Conservation (phyloP, 2,797 vertebrate genomes). For the Threskiornis aethiopicus region DNA sequence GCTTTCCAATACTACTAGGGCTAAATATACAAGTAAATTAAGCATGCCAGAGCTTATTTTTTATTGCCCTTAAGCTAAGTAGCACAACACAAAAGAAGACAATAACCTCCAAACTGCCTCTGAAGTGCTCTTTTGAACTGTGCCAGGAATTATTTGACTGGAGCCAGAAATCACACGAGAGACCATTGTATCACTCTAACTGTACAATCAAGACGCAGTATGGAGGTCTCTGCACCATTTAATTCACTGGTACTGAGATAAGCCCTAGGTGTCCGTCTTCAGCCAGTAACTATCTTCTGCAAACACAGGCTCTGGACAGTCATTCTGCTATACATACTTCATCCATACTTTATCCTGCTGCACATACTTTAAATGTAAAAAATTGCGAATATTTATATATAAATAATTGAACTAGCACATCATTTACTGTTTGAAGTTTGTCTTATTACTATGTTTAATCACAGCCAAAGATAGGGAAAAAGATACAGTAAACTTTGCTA, state of each 20-base stretch:
- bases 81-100: not conserved
- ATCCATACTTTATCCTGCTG: not conserved
- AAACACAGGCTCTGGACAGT: not conserved
- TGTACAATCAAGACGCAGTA: not conserved
- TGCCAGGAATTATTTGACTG: slow-evolving; percentile 1
- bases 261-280: not conserved
- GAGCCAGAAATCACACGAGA: not conserved
- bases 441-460: not conserved
- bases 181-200: not conserved
- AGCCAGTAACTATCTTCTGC: not conserved
- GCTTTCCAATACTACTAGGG: not conserved
- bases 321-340: not conserved
- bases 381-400: not conserved
- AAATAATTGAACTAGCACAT: not conserved
- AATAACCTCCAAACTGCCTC: not conserved
- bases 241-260: not conserved
- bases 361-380: not conserved
- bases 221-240: not conserved
- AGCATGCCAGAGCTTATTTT: not conserved
- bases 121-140: not conserved
- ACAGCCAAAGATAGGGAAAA: not conserved
- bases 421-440: not conserved
- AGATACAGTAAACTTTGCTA: not conserved
- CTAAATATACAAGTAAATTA: not conserved
- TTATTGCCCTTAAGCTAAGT: not conserved